phyloP scores from a whole-genome alignment of 2,888 invertebrate species.

The Coronaproctus castanopsis region DNA sequence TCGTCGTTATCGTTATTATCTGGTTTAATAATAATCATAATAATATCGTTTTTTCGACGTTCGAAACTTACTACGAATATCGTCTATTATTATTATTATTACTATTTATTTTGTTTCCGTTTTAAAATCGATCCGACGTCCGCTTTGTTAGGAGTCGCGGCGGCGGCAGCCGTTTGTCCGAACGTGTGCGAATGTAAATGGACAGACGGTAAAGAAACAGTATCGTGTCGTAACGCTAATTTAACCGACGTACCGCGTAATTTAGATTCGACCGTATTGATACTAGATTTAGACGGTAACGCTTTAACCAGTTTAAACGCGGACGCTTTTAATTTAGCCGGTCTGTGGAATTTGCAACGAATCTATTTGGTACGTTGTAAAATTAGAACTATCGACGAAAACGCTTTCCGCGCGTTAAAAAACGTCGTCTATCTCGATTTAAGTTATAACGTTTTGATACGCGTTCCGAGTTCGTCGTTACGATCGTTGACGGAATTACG shows the following conservation, averaged over 20 bases:
- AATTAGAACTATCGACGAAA: conserved; percentile 44
- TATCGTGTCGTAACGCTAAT: conserved; percentile 54
- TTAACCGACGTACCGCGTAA: conserved; percentile 49
- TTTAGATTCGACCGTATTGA: conserved; percentile 56
- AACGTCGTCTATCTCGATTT: conserved; percentile 65
- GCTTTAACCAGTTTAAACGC: conserved; percentile 42
- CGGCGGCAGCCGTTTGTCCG: conserved; percentile 53
- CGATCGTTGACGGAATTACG: conserved; percentile 50
- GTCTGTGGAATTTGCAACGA: conserved; percentile 59
- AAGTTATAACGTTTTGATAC: conserved; percentile 44
- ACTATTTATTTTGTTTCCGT: too few species aligned
- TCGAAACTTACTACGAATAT: too few species aligned
- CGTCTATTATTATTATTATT: too few species aligned
- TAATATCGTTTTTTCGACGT: too few species aligned
- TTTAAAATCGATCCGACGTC: too few species aligned
- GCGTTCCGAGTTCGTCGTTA: conserved; percentile 52
- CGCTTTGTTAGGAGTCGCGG: too few species aligned
- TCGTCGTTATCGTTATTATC: too few species aligned
- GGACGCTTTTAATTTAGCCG: conserved; percentile 52
- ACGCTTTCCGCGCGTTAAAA: conserved; percentile 53
- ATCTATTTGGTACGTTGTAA: conserved; percentile 51
- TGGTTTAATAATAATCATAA: too few species aligned
- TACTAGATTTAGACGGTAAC: conserved; percentile 57
- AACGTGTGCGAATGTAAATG: conserved; percentile 68
- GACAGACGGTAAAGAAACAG: conserved; percentile 71